Conservation (phyloP, 2,113 vertebrate species). For the Propithecus coquereli region DNA sequence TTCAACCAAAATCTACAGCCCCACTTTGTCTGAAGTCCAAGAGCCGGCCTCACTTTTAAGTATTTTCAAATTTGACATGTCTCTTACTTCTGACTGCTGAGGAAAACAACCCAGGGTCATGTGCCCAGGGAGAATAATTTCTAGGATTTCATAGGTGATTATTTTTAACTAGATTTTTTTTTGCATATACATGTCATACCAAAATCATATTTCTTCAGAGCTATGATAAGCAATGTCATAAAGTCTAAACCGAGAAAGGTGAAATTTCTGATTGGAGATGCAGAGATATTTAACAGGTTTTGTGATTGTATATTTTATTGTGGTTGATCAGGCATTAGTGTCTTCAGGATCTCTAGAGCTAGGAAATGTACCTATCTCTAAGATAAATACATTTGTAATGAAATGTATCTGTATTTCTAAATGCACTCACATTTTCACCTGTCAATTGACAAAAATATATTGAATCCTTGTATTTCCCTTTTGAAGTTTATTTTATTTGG, state of each 20-base stretch:
- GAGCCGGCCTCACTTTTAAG: neutral
- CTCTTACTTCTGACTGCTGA: neutral
- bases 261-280: neutral
- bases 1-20: neutral
- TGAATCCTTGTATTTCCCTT: neutral
- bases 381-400: neutral
- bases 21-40: neutral
- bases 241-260: neutral
- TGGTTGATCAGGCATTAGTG: neutral
- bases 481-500: slow-evolving; percentile 9
- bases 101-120: neutral
- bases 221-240: neutral
- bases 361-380: neutral
- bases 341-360: neutral
- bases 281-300: neutral
- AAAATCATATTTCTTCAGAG: slow-evolving; percentile 41
- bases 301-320: neutral
- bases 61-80: slow-evolving; percentile 9
- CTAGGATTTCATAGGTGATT: slow-evolving; percentile 18
- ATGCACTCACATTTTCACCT: neutral
- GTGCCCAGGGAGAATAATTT: slow-evolving; percentile 19
- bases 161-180: slow-evolving; percentile 32
- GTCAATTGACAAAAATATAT: slow-evolving; percentile 3
- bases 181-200: neutral
- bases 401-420: slow-evolving; percentile 18